Conservation (phyloP, 2,888 invertebrate species). For the Lepidocyrtoides sp. region DNA sequence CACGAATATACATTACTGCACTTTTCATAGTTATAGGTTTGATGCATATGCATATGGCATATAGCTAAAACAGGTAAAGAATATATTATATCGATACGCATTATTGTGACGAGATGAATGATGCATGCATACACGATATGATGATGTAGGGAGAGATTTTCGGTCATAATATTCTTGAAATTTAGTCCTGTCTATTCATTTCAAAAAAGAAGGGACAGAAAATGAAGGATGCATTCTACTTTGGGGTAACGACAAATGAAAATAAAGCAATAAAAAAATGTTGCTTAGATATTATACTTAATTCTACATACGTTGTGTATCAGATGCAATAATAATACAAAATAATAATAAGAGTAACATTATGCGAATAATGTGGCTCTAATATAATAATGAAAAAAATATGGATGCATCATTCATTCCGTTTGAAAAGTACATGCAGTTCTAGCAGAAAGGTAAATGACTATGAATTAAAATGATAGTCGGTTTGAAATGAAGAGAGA, state of each 20-base stretch:
- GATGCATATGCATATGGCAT: background rate
- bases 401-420: no score
- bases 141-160: conserved; percentile 62
- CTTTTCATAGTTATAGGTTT: background rate
- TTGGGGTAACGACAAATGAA: background rate
- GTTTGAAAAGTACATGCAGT: background rate
- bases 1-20: background rate
- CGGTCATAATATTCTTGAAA: conserved; percentile 46
- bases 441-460: background rate
- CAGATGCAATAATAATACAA: no score
- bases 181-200: conserved; percentile 50
- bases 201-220: background rate
- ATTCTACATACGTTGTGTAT: no score
- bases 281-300: background rate
- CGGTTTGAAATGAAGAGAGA: background rate
- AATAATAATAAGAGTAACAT: no score
- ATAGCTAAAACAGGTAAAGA: no score
- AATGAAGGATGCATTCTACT: background rate
- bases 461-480: conserved; percentile 18
- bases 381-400: no score
- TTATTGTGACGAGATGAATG: no score
- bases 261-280: background rate
- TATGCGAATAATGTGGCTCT: no score
- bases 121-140: background rate
- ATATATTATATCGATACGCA: no score